phyloP scores from a whole-genome alignment of 1,140 invertebrate species.

The Bombus breviceps region DNA sequence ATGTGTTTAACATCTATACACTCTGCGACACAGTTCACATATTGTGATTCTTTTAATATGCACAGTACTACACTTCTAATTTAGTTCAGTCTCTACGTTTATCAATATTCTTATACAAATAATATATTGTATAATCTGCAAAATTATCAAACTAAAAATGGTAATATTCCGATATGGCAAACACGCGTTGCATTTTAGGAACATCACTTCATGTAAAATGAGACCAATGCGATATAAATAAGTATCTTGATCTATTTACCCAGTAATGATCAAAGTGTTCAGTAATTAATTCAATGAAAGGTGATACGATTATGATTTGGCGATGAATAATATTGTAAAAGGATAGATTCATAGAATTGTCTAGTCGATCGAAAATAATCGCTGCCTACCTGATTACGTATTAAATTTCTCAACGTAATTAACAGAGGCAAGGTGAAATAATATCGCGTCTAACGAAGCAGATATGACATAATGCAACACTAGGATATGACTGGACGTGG shows the following conservation, averaged over 20 bases:
- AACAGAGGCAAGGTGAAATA: background rate
- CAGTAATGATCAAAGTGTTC: background rate
- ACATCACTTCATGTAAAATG: no score
- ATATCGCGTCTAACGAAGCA: background rate
- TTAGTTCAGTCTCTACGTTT: background rate
- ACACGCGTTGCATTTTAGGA: no score
- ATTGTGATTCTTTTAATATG: constrained; percentile 25
- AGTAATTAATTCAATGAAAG: background rate
- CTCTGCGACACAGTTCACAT: constrained; percentile 28
- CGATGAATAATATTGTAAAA: no score
- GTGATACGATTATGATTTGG: background rate
- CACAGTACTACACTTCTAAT: background rate
- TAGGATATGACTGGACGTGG: background rate
- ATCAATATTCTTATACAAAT: background rate
- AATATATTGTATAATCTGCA: background rate
- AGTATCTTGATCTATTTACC: no score
- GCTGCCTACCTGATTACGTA: background rate
- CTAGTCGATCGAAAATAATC: background rate
- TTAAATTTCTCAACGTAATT: constrained; percentile 2
- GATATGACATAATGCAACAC: background rate
- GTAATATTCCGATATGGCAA: background rate
- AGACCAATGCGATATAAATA: no score
- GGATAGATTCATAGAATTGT: background rate
- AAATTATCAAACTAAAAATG: background rate
- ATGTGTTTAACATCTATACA: constrained; percentile 14